These are phyloP conservation scores for Drosophila grimshawi DNA, from an alignment of 1,140 invertebrate species.

Conservation along the genomic window DNA sequence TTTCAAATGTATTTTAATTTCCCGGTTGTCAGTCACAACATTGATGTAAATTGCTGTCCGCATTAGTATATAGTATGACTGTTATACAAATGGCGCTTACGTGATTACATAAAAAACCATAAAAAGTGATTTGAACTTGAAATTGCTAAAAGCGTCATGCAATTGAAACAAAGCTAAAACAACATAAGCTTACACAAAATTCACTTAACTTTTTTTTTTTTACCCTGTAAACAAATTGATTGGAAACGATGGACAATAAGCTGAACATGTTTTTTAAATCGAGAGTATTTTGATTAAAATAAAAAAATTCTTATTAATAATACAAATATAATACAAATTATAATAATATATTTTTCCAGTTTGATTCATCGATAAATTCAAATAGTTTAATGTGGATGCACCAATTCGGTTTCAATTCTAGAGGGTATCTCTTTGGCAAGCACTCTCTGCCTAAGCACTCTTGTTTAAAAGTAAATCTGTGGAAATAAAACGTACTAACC, in stretches of 20 bases:
- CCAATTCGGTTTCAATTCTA: no score
- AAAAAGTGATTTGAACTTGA: conserved; percentile 74
- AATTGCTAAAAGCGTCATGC: conserved; percentile 69
- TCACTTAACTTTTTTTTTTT: background rate
- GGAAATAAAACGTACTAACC: conserved; percentile 65
- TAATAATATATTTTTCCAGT: no score
- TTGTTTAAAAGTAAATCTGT: conserved; percentile 50
- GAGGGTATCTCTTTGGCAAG: background rate
- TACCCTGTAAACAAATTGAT: conserved; percentile 8
- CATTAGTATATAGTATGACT: conserved; percentile 17
- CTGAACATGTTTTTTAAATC: no score
- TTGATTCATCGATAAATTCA: no score
- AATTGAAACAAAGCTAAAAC: conserved; percentile 48
- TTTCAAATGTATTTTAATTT: background rate
- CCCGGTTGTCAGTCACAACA: conserved; percentile 16
- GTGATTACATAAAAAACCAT: conserved; percentile 72
- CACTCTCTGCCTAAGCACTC: background rate
- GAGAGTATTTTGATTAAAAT: no score
- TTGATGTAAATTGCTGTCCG: conserved; percentile 24
- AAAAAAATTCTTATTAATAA: no score
- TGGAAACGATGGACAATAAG: no score
- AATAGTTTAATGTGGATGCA: no score
- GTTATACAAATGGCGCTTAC: conserved; percentile 59
- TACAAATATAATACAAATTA: no score
- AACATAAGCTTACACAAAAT: conserved; percentile 28